A percentile compares a stretch with the other conserved stretches of the same genome.
These are phyloP conservation scores for Ornithoptera alexandrae DNA, from an alignment of 2,888 invertebrate species.

Conservation along the genomic window DNA sequence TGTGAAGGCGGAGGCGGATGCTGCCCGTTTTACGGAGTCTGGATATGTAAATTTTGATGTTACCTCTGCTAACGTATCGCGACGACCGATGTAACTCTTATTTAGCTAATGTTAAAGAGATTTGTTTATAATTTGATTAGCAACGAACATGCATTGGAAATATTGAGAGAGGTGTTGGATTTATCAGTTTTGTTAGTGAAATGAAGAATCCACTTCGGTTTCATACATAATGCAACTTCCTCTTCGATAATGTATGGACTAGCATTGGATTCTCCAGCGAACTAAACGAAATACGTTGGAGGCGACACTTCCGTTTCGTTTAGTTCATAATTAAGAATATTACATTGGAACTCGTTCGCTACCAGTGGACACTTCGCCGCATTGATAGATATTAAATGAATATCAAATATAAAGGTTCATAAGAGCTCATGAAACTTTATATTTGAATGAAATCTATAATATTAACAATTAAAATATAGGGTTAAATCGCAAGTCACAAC, in stretches of 20 bases:
- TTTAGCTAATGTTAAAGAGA: slow-evolving; percentile 35
- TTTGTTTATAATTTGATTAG: slow-evolving; percentile 30
- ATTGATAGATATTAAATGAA: slow-evolving; percentile 45
- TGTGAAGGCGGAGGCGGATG: slow-evolving; percentile 51
- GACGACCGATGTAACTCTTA: slow-evolving; percentile 52
- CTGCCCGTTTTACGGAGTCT: slow-evolving; percentile 41
- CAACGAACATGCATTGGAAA: slow-evolving; percentile 38
- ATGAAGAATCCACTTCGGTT: slow-evolving; percentile 64
- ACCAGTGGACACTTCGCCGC: slow-evolving; percentile 55
- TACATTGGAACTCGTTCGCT: slow-evolving; percentile 20
- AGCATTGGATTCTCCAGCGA: slow-evolving; percentile 64
- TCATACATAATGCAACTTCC: slow-evolving; percentile 77
- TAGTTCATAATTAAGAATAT: slow-evolving; percentile 32
- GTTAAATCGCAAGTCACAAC: slow-evolving; percentile 76
- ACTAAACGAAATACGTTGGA: slow-evolving; percentile 39
- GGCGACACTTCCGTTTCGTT: slow-evolving; percentile 34
- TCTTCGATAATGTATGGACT: slow-evolving; percentile 74
- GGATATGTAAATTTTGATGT: slow-evolving; percentile 56
- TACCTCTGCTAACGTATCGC: slow-evolving; percentile 49
- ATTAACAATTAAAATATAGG: slow-evolving; percentile 60
- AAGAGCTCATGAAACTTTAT: slow-evolving; percentile 73
- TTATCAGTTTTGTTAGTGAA: slow-evolving; percentile 32
- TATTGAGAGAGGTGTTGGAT: slow-evolving; percentile 6
- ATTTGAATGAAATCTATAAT: slow-evolving; percentile 57
- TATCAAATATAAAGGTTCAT: slow-evolving; percentile 68